Conservation (phyloP, 2,113 vertebrate genomes). For the Ia io region DNA sequence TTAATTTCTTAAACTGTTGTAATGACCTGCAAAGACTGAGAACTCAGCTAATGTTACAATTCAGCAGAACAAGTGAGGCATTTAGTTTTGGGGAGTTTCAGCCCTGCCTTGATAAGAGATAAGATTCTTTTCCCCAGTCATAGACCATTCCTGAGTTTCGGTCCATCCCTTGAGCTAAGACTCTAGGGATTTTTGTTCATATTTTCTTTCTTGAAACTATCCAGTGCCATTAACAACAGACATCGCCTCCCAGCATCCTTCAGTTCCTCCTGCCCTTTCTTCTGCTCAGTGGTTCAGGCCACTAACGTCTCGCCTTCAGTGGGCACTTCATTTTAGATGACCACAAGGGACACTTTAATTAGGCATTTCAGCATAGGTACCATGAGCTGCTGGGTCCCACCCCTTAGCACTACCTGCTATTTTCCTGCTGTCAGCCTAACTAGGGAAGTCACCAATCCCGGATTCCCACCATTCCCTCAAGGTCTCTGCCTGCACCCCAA, state of each 20-base stretch:
- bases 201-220: slow-evolving; percentile 36
- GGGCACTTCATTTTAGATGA: background rate
- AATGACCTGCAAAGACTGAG: background rate
- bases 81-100: background rate
- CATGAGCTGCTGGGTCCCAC: background rate
- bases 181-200: background rate
- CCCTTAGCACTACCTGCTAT: background rate
- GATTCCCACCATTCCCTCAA: background rate
- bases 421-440: background rate
- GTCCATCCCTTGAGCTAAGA: background rate
- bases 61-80: background rate
- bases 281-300: background rate
- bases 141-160: background rate
- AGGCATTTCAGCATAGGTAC: background rate
- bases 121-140: background rate
- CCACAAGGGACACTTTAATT: background rate
- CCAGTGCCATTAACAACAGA: background rate
- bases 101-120: background rate
- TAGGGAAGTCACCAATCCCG: background rate
- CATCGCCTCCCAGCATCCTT: background rate
- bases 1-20: background rate
- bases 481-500: background rate
- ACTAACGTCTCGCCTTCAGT: background rate
- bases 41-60: background rate
- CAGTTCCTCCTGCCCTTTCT: background rate